A percentile compares a stretch with the other conserved stretches of the same genome.
Evolutionary conservation across 2,888 invertebrate genomes (phyloP).

Genomic region (Leucophora obtusa): DNA sequence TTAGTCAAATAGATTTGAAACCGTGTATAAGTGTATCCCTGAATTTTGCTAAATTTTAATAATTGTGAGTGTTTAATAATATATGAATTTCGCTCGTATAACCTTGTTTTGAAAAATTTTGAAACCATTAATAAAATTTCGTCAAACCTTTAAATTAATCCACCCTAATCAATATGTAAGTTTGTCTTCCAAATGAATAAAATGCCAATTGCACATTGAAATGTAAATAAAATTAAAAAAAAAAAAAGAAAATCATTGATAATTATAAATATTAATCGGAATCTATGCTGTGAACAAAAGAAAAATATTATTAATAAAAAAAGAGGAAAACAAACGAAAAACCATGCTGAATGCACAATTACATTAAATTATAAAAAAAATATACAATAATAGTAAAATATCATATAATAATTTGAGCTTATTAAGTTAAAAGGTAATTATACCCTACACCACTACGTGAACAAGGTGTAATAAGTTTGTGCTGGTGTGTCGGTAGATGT

Average conservation of each 20-base stretch:
- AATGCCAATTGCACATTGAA: conserved; percentile 46
- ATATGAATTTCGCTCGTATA: no score
- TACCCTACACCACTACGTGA: no score
- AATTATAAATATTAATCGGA: conserved; percentile 39
- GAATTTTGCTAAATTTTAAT: no score
- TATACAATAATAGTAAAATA: not conserved
- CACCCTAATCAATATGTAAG: not conserved
- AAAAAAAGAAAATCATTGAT: not conserved
- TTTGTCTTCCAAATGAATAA: conserved; percentile 20
- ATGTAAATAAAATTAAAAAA: not conserved
- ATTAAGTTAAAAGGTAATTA: conserved; percentile 43
- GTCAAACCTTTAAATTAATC: no score
- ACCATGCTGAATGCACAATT: conserved; percentile 48
- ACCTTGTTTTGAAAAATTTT: no score
- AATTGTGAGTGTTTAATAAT: no score
- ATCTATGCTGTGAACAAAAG: conserved; percentile 48
- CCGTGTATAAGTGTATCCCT: no score
- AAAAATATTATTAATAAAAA: not conserved
- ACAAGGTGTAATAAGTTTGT: no score
- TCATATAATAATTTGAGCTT: conserved; percentile 45
- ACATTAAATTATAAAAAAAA: conserved; percentile 5
- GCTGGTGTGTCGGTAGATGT: no score
- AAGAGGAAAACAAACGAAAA: conserved; percentile 40
- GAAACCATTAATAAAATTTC: not conserved
- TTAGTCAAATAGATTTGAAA: no score